Conservation (phyloP, 2,797 vertebrate species). For the Lates japonicus region DNA sequence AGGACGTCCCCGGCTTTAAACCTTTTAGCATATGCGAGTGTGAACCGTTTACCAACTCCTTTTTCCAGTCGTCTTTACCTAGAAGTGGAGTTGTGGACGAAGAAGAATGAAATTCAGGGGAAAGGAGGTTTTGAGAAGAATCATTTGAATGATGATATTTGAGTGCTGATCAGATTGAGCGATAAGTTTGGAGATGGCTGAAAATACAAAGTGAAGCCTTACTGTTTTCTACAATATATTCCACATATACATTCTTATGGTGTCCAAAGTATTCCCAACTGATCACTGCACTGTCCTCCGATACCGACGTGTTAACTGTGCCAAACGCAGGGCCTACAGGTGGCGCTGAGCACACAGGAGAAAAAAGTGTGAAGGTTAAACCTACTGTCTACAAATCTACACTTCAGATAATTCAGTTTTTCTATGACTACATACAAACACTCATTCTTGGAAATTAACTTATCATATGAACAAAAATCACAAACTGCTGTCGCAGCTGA, state of each 20-base stretch:
- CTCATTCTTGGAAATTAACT: neutral
- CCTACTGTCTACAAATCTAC: neutral
- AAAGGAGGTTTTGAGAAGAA: neutral
- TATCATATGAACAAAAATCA: neutral
- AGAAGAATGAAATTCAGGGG: slow-evolving; percentile 48
- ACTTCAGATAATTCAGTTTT: neutral
- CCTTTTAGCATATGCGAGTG: slow-evolving; percentile 93
- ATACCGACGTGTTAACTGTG: slow-evolving; percentile 89
- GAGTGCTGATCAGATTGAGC: neutral
- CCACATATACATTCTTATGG: slow-evolving; percentile 94
- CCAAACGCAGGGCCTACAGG: slow-evolving; percentile 90
- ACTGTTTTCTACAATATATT: slow-evolving; percentile 97
- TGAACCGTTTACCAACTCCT: slow-evolving; percentile 94
- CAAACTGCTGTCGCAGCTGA: neutral
- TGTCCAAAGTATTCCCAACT: slow-evolving; percentile 96
- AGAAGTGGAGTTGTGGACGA: slow-evolving; percentile 66
- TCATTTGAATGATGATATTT: slow-evolving; percentile 1
- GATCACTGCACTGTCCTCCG: slow-evolving; percentile 92
- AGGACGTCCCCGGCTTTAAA: slow-evolving; percentile 94
- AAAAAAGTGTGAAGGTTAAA: slow-evolving; percentile 30
- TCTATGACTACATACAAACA: neutral
- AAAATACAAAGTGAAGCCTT: slow-evolving; percentile 83
- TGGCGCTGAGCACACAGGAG: slow-evolving; percentile 87
- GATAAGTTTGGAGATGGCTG: neutral
- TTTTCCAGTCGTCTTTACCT: slow-evolving; percentile 97